Percentiles rank a stretch among this genome's conserved stretches.
phyloP scores from a whole-genome alignment of 2,797 vertebrate species.

The Myripristis jacobus region DNA sequence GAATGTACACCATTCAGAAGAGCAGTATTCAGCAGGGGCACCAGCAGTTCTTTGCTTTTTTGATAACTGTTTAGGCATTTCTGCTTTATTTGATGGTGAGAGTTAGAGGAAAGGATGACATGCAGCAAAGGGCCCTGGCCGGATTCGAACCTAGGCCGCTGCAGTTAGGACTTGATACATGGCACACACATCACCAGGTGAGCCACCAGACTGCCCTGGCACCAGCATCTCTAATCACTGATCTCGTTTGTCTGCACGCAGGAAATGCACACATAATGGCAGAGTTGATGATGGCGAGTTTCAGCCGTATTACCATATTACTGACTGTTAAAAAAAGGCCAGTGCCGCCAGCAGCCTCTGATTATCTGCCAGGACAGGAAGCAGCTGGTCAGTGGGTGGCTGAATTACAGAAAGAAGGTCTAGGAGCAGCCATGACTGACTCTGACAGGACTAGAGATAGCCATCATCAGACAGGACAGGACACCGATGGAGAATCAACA shows the following conservation, averaged over 20 bases:
- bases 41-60: conserved; percentile 10
- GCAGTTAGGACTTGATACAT: no score
- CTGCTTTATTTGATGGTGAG: no score
- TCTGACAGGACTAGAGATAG: conserved; percentile 44
- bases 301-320: conserved; percentile 38
- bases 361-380: conserved; percentile 57
- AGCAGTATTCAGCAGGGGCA: background rate
- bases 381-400: conserved; percentile 62
- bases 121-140: no score
- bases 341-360: conserved; percentile 42
- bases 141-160: no score
- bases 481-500: conserved; percentile 33
- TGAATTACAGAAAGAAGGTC: conserved; percentile 47
- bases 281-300: conserved; percentile 12
- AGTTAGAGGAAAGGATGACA: no score
- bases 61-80: no score
- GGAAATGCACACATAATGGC: conserved; percentile 27
- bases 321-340: conserved; percentile 24
- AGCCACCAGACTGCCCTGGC: no score
- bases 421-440: conserved; percentile 23
- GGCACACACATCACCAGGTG: no score
- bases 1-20: background rate
- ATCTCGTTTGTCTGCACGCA: background rate
- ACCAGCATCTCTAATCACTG: conserved; percentile 17
- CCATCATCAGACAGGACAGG: conserved; percentile 42